Base-by-base conservation (phyloP, 2,888 invertebrate genomes). In the Macropis europaea region DNA sequence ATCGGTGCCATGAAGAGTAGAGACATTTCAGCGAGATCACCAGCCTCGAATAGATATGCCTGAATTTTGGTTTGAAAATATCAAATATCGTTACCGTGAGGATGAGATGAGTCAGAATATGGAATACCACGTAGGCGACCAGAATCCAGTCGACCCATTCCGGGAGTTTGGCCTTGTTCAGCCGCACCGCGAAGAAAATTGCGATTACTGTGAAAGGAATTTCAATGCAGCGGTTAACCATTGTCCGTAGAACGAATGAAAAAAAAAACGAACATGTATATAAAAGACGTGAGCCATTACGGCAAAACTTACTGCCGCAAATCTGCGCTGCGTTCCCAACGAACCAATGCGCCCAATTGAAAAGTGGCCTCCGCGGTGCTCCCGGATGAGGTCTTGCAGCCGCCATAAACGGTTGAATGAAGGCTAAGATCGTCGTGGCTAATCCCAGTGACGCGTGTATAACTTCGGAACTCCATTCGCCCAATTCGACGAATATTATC, bases 291-390 rank as follows among this genome's bases (percentile, higher is more conserved):
- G 11, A 22, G 42, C 17, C 5, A 11, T 15, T 17, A 15, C 9
- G 26, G 11, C 13, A 34, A 53, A 73, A 93, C 95, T 93, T 90
- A 97, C 97, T 95, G 89, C 94, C 96, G 81, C 97, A 91, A 78
- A 97, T 96, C 85, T 97, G 97, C 0, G 97, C 96, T 0, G 93
- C 90, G 90, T 97, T 97, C 42, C 98, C 98, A 42, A 94, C 92
- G 53, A 96, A 90, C 96, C 97, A 97, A 90, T 98, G 98, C 1
- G 93, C 89, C 97, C 97, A 98, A 91, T 98, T 98, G 91, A 98
- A 98, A 61, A 96, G 90, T 0, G 95, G 93, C 57, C 98, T 92
- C 82, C 93, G 93, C 13, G 94, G 93, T 7, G 96, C 94, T 50
- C 95, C 95, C 0, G 97, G 97, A 90, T 95, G 95, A 0, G 97